These are phyloP conservation scores for Oostethus manadensis DNA, from an alignment of 2,113 vertebrate genomes.

Conservation along the genomic window DNA sequence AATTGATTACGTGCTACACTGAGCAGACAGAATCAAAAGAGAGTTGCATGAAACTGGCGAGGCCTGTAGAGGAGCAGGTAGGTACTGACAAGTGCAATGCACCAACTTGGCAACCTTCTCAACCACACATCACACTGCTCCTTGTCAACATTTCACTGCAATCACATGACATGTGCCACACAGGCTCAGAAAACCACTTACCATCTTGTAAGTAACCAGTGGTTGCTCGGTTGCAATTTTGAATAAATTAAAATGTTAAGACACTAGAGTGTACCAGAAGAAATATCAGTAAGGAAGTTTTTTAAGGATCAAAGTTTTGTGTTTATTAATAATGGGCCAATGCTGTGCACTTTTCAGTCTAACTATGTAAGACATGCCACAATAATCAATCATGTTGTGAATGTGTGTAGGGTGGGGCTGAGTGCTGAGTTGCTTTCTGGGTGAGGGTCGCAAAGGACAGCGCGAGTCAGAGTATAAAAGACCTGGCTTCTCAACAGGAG, in stretches of 20 bases:
- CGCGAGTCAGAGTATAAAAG: conserved; percentile 32
- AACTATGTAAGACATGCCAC: not conserved
- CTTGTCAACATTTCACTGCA: conserved; percentile 39
- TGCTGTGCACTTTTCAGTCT: not conserved
- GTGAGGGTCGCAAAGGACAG: conserved; percentile 31
- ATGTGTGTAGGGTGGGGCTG: not conserved
- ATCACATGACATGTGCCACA: not conserved
- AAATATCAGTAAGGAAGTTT: too few species aligned
- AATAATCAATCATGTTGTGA: conserved; percentile 6
- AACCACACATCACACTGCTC: conserved; percentile 19
- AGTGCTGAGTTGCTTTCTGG: conserved; percentile 8
- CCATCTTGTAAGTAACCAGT: too few species aligned
- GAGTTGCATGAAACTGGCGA: conserved; percentile 18
- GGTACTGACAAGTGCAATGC: conserved; percentile 27
- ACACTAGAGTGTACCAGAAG: too few species aligned
- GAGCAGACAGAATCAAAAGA: conserved; percentile 50
- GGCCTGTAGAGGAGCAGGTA: conserved; percentile 38
- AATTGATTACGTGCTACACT: conserved; percentile 64
- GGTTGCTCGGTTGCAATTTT: too few species aligned
- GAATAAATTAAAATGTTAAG: too few species aligned
- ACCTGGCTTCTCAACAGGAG: conserved; percentile 30
- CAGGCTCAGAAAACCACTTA: too few species aligned
- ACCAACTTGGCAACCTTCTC: conserved; percentile 16
- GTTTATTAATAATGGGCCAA: not conserved
- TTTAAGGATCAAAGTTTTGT: too few species aligned